A percentile compares a stretch with the other conserved stretches of the same genome.
These are phyloP conservation scores for Actias luna DNA, from an alignment of 2,888 invertebrate species.

Conservation along the genomic window DNA sequence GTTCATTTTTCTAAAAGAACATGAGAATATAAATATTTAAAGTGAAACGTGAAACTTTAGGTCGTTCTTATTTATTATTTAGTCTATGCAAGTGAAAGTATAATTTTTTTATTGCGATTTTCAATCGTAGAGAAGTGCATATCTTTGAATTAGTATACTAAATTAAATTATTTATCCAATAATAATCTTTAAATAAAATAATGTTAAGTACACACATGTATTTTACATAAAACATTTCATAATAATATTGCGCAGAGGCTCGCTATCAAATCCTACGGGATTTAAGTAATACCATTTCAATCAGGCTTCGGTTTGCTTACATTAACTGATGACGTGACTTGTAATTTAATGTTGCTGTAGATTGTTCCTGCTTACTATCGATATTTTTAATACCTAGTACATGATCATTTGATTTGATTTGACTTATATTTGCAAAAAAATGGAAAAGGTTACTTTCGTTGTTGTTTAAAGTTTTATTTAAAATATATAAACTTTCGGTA, in stretches of 20 bases:
- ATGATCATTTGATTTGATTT: too few species aligned
- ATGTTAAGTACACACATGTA: neutral
- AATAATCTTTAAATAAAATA: neutral
- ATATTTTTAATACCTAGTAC: neutral
- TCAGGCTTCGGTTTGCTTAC: conserved; percentile 29
- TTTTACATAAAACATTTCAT: conserved; percentile 2
- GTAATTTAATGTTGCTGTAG: conserved; percentile 13
- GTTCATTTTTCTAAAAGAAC: conserved; percentile 26
- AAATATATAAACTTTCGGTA: too few species aligned
- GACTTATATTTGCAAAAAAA: too few species aligned
- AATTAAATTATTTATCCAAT: neutral
- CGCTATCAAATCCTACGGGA: conserved; percentile 22
- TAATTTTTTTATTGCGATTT: neutral
- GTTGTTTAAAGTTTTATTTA: too few species aligned
- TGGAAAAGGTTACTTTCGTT: too few species aligned
- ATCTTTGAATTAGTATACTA: neutral
- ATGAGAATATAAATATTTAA: conserved; percentile 47
- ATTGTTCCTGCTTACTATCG: neutral
- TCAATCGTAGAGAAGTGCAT: neutral
- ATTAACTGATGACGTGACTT: conserved; percentile 28
- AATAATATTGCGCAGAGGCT: conserved; percentile 14
- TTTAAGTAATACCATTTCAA: conserved; percentile 30
- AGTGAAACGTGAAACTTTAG: conserved; percentile 49
- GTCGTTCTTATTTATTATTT: conserved; percentile 30
- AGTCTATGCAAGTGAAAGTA: conserved; percentile 12